Conservation (phyloP, 2,113 vertebrate genomes). For the Rhynchopsitta pachyrhyncha region DNA sequence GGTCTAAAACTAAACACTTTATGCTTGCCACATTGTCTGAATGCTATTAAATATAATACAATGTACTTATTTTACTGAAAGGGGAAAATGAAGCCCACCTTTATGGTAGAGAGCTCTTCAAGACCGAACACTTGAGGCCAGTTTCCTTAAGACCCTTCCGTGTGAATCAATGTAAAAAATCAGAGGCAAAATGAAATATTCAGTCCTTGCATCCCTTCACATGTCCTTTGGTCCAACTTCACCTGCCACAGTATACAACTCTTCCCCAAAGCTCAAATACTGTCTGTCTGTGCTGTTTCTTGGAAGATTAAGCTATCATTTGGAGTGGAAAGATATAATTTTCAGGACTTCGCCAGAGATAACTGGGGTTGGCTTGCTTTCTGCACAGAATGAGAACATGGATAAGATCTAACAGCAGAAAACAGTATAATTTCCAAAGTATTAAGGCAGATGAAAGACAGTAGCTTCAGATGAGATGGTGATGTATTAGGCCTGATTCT, state of each 20-base stretch:
- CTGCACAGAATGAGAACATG: neutral
- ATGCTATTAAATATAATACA: neutral
- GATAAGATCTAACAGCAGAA: neutral
- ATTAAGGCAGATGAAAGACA: neutral
- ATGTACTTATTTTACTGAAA: neutral
- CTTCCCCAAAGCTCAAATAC: neutral
- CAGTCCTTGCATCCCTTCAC: neutral
- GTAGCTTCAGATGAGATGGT: neutral
- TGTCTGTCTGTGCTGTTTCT: conserved; percentile 8
- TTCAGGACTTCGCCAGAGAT: neutral
- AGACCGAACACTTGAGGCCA: neutral
- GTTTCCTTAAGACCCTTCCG: neutral
- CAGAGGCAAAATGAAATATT: neutral
- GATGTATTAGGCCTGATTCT: neutral
- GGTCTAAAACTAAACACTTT: neutral
- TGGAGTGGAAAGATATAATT: neutral
- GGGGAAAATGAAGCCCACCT: neutral
- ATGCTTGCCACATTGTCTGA: neutral
- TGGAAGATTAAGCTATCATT: conserved; percentile 40
- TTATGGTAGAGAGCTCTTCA: neutral
- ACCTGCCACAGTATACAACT: neutral
- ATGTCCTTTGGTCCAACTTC: neutral
- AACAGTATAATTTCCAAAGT: neutral
- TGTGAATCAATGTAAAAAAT: neutral
- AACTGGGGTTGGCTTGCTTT: neutral